phyloP scores from a whole-genome alignment of 2,113 vertebrate species.

The Baryphthengus martii region DNA sequence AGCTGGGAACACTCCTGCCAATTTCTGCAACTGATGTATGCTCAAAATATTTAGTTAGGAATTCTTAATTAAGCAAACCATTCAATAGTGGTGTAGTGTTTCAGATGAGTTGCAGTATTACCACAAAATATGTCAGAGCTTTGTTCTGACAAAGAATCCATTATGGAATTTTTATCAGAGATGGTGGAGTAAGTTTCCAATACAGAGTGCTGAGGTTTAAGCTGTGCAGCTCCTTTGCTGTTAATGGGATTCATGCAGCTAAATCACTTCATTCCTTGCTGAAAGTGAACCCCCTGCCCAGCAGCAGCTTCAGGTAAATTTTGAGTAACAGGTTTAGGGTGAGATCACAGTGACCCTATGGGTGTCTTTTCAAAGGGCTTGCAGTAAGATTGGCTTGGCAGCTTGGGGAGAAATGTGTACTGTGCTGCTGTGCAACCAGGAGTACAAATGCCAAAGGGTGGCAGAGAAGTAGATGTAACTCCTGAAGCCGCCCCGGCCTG shows the following conservation, averaged over 20 bases:
- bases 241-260: neutral
- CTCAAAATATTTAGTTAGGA: conserved; percentile 66
- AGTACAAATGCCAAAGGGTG: neutral
- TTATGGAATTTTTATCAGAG: conserved; percentile 24
- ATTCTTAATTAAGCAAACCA: conserved; percentile 64
- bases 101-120: conserved; percentile 41
- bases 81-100: conserved; percentile 22
- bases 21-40: conserved; percentile 32
- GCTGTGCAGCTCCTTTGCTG: neutral
- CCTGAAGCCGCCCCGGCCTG: neutral
- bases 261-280: neutral
- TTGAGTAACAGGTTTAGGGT: neutral
- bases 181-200: neutral
- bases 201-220: neutral
- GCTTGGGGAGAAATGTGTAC: neutral
- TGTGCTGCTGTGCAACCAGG: neutral
- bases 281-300: neutral
- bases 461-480: neutral
- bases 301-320: neutral
- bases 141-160: conserved; percentile 40
- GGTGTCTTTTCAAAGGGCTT: neutral
- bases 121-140: neutral
- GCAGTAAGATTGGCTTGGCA: neutral
- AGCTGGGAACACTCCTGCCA: conserved; percentile 10
- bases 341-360: neutral